Evolutionary conservation across 2,113 vertebrate species (phyloP).

Genomic region (Ptilonorhynchus violaceus): DNA sequence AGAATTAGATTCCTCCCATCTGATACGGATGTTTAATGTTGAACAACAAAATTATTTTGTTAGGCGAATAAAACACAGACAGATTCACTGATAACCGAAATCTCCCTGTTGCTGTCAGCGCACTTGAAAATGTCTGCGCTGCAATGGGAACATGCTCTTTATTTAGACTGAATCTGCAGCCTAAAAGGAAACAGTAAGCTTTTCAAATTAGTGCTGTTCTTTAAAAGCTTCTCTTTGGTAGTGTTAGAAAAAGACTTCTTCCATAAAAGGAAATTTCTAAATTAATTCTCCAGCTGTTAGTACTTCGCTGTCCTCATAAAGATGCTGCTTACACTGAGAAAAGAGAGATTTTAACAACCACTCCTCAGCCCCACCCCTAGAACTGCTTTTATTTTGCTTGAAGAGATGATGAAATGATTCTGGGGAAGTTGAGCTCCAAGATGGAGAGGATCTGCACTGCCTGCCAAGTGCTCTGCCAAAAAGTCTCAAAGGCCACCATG

Average conservation of each 20-base stretch:
- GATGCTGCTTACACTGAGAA: slow-evolving; percentile 45
- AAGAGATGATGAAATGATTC: neutral
- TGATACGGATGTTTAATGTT: neutral
- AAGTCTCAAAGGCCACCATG: neutral
- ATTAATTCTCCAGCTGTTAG: slow-evolving; percentile 60
- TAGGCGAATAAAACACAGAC: slow-evolving; percentile 13
- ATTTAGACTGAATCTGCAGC: slow-evolving; percentile 29
- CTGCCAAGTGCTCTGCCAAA: neutral
- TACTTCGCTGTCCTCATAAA: slow-evolving; percentile 17
- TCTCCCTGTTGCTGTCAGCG: neutral
- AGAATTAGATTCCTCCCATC: neutral
- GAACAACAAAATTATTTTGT: slow-evolving; percentile 47
- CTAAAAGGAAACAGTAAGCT: slow-evolving; percentile 55
- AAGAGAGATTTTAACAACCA: slow-evolving; percentile 6
- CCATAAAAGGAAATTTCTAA: slow-evolving; percentile 58
- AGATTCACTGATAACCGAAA: slow-evolving; percentile 37
- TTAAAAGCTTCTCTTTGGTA: slow-evolving; percentile 44
- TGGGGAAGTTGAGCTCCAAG: neutral
- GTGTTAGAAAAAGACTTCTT: slow-evolving; percentile 26
- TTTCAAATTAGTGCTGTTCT: slow-evolving; percentile 46
- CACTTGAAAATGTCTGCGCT: slow-evolving; percentile 30
- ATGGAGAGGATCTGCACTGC: neutral
- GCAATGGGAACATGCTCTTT: slow-evolving; percentile 36
- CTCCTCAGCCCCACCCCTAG: neutral
- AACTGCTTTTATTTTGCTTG: slow-evolving; percentile 2